These are phyloP conservation scores for Panulirus ornatus DNA, from an alignment of 1,140 invertebrate species.

Conservation along the genomic window DNA sequence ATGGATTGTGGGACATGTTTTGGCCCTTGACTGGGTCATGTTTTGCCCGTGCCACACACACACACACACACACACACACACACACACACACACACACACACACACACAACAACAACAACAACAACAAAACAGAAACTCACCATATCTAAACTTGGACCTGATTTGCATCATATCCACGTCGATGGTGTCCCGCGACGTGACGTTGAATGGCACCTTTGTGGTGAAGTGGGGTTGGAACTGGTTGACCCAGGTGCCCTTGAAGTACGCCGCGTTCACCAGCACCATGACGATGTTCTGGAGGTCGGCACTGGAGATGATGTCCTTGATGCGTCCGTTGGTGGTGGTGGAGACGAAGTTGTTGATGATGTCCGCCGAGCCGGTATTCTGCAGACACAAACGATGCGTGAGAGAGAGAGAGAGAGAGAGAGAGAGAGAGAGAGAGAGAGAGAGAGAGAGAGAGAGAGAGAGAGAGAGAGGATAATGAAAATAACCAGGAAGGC, in stretches of 20 bases:
- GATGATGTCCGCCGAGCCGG: slow-evolving; percentile 80
- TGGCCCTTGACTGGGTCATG: too few relatives aligned
- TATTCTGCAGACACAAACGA: slow-evolving; percentile 15
- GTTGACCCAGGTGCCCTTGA: slow-evolving; percentile 91
- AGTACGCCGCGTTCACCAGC: slow-evolving; percentile 89
- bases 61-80: too few relatives aligned
- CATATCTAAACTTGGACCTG: slow-evolving; percentile 85
- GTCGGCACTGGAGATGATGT: slow-evolving; percentile 84
- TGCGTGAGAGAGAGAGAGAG: too few relatives aligned
- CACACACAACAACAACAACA: too few relatives aligned
- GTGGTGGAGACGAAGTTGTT: slow-evolving; percentile 89
- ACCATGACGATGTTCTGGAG: slow-evolving; percentile 79
- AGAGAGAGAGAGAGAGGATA: too few relatives aligned
- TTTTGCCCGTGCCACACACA: too few relatives aligned
- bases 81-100: too few relatives aligned
- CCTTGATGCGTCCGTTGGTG: slow-evolving; percentile 88
- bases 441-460: too few relatives aligned
- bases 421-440: too few relatives aligned
- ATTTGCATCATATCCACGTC: slow-evolving; percentile 88
- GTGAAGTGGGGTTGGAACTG: slow-evolving; percentile 84
- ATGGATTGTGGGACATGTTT: too few relatives aligned
- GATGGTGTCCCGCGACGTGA: background rate
- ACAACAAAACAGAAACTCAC: background rate
- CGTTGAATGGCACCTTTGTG: background rate
- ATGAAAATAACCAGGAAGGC: too few relatives aligned